A percentile compares a stretch with the other conserved stretches of the same genome.
Evolutionary conservation across 2,888 invertebrate species (phyloP).

Genomic region (Creontiades dilutus): DNA sequence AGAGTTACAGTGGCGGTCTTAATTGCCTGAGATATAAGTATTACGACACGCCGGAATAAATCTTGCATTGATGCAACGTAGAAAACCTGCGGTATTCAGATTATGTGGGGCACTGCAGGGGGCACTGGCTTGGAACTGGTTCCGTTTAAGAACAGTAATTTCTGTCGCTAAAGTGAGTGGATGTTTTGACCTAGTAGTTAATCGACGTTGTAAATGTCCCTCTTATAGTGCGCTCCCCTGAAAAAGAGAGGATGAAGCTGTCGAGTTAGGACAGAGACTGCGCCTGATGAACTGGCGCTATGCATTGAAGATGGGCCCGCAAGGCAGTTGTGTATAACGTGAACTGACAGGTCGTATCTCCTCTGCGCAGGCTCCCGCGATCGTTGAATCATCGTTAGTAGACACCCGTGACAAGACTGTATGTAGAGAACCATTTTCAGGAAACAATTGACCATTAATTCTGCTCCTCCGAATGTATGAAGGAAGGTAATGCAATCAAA

Average conservation of each 20-base stretch:
- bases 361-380: no score
- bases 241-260: neutral
- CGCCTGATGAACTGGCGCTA: neutral
- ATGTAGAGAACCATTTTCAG: no score
- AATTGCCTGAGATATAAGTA: no score
- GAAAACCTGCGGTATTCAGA: neutral
- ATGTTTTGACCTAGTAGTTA: neutral
- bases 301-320: no score
- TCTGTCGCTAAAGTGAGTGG: neutral
- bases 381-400: no score
- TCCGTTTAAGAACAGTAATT: neutral
- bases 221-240: neutral
- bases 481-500: no score
- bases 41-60: neutral
- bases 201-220: neutral
- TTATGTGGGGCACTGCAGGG: neutral
- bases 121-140: neutral
- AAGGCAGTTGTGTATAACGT: no score
- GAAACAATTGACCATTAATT: no score
- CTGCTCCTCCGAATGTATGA: no score
- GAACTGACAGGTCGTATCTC: no score
- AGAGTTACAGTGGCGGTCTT: no score
- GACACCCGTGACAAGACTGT: no score
- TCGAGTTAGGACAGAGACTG: neutral
- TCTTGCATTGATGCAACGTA: neutral